Base-by-base conservation (phyloP, 2,113 vertebrate species). In the Sialia sialis region DNA sequence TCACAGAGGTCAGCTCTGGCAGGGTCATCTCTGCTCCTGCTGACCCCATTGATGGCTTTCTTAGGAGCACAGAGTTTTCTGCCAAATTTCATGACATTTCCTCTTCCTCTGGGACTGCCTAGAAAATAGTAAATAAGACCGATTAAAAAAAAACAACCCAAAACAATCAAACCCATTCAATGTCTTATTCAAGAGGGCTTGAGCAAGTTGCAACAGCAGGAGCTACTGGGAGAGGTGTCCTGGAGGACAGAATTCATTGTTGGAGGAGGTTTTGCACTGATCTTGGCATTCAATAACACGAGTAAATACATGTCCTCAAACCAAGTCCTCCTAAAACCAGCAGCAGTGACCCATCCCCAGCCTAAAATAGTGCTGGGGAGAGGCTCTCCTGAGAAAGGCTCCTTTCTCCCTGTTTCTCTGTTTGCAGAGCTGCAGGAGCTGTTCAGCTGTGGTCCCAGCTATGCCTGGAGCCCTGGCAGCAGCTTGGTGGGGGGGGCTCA, bases 371-470 rank as follows among this genome's bases (percentile, higher is more conserved):
- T 4, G 2, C 62, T 7, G 1, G 3, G 74, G 36, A 85, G 48
- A 85, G 15, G 49, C 18, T 72, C 1, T 25, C 21, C 49, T 39
- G 11, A 8, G 12, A 44, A 75, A 67, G 52, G 4, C 19, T 81
- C 36, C 4, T 68, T 69, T 68, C 38, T 86, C 17, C 11, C 67
- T n/a, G 2, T 60, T 66, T 44, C 51, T 74, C 22, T 63, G 0
- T 48, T 75, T 72, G 39, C 44, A 83, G 70, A 52, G 41, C 29
- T 41, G 64, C 26, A 36, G 36, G 30, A 36, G 11, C 59, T 4
- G 3, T 36, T 48, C n/a, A 68, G 63, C 13, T 0, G 1, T 8
- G 36, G 13, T 16, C 36, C 15, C 54, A 60, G 1, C 38, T 11
- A 3, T 2, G 9, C 38, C 8, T 2, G 27, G 30, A 25, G 0